These are phyloP conservation scores for Ischnura elegans DNA, from an alignment of 2,888 invertebrate genomes.

Conservation along the genomic window DNA sequence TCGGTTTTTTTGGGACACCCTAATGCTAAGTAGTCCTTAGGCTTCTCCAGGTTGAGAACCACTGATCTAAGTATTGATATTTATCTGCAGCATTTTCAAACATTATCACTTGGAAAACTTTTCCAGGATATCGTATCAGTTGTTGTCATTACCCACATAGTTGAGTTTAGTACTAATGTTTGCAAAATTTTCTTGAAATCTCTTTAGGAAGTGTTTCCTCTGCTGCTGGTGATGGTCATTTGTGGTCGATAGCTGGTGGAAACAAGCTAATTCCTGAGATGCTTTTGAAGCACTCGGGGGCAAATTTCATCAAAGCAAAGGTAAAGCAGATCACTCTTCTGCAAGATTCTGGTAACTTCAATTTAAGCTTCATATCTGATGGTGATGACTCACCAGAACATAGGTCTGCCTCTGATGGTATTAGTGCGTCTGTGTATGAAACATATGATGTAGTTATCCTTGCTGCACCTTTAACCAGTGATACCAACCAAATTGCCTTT, in stretches of 20 bases:
- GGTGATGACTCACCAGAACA: neutral
- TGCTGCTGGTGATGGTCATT: slow-evolving; percentile 79
- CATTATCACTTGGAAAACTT: neutral
- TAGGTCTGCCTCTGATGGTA: neutral
- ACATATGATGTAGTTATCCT: slow-evolving; percentile 81
- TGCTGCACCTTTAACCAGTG: slow-evolving; percentile 80
- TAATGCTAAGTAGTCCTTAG: too few species aligned
- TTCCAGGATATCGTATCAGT: neutral
- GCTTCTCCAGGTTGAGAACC: too few species aligned
- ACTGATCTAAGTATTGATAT: too few species aligned
- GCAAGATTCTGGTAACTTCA: slow-evolving; percentile 72
- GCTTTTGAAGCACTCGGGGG: slow-evolving; percentile 77
- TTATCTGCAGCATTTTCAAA: too few species aligned
- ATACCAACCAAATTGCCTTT: slow-evolving; percentile 78
- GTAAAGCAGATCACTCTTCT: slow-evolving; percentile 75
- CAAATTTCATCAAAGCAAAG: slow-evolving; percentile 75
- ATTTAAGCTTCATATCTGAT: slow-evolving; percentile 18
- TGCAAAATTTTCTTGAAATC: too few species aligned
- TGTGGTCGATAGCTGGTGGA: slow-evolving; percentile 83
- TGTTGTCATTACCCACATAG: too few species aligned
- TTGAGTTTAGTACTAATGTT: too few species aligned
- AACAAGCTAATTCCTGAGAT: slow-evolving; percentile 79
- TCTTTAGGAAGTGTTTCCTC: slow-evolving; percentile 78
- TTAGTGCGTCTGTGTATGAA: neutral
- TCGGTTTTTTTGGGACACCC: too few species aligned